Evolutionary conservation across 2,888 invertebrate genomes (phyloP).

Genomic region (Hoplodrina ambigua): DNA sequence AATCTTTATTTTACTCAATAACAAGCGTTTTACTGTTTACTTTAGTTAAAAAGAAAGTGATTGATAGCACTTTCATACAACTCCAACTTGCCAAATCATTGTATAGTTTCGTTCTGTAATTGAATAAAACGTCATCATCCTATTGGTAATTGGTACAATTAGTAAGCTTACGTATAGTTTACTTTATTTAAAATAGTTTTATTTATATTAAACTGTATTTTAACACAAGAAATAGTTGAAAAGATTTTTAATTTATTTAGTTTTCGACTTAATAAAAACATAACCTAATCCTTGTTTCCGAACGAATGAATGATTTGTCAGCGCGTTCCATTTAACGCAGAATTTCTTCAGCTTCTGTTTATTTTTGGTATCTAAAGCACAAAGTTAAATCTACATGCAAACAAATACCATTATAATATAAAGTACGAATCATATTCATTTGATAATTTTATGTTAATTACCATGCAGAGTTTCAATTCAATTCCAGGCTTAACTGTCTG

Average conservation of each 20-base stretch:
- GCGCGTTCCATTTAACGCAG: constrained; percentile 13
- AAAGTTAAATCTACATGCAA: too few species aligned
- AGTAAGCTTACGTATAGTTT: background rate
- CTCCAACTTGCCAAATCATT: constrained; percentile 81
- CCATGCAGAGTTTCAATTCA: too few species aligned
- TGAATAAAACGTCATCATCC: constrained; percentile 40
- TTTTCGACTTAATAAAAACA: background rate
- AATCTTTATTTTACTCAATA: constrained; percentile 19
- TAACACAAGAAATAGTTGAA: background rate
- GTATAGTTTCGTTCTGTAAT: constrained; percentile 61
- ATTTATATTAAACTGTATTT: too few species aligned
- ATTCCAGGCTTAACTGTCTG: too few species aligned
- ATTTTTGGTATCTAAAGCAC: too few species aligned
- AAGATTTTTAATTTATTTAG: background rate
- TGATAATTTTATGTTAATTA: too few species aligned
- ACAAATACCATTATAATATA: too few species aligned
- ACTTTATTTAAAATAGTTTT: background rate
- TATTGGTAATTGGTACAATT: background rate
- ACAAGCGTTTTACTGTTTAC: constrained; percentile 54
- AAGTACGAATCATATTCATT: too few species aligned
- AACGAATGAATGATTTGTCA: constrained; percentile 12
- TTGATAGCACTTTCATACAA: constrained; percentile 54
- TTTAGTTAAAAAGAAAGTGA: constrained; percentile 61
- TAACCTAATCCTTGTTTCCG: background rate
- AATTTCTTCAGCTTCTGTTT: background rate